A percentile compares a stretch with the other conserved stretches of the same genome.
Conservation (phyloP, 2,888 invertebrate species). For the Andricus quercusramuli region DNA sequence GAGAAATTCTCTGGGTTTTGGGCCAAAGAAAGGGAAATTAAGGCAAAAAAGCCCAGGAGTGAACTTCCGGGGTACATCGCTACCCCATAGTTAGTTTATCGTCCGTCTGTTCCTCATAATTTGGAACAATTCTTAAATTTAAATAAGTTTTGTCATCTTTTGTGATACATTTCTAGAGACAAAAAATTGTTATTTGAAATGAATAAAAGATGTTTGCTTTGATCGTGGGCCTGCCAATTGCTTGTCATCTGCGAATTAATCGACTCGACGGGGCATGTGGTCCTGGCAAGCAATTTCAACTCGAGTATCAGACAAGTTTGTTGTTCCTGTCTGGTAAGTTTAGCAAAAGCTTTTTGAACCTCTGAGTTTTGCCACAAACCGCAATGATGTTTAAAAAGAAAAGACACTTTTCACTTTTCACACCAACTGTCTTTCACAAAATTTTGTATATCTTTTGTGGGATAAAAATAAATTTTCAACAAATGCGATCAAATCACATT, state of each 20-base stretch:
- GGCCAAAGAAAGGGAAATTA: conserved; percentile 41
- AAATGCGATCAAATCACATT: background rate
- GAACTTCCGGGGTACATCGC: conserved; percentile 72
- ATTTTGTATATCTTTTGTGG: background rate
- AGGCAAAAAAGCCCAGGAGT: conserved; percentile 68
- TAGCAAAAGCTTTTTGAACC: background rate
- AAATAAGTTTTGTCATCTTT: background rate
- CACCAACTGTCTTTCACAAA: background rate
- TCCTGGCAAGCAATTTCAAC: conserved; percentile 2
- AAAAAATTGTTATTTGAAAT: background rate
- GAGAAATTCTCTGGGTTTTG: background rate
- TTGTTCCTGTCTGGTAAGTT: conserved; percentile 1
- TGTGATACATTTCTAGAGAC: background rate
- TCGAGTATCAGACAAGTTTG: conserved; percentile 12
- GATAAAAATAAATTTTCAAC: background rate
- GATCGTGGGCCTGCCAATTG: conserved; percentile 2
- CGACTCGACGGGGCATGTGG: conserved; percentile 13
- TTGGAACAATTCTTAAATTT: background rate
- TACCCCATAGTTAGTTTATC: conserved; percentile 72
- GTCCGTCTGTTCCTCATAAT: conserved; percentile 45
- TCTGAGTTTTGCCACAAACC: background rate
- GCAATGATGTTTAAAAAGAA: background rate
- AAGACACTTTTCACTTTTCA: conserved; percentile 1
- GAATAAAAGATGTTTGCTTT: background rate
- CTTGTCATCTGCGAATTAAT: conserved; percentile 4